Evolutionary conservation across 2,888 invertebrate genomes (phyloP), one percentile per base, ranked within the genome.

Genomic region (Hartigia nigra): DNA sequence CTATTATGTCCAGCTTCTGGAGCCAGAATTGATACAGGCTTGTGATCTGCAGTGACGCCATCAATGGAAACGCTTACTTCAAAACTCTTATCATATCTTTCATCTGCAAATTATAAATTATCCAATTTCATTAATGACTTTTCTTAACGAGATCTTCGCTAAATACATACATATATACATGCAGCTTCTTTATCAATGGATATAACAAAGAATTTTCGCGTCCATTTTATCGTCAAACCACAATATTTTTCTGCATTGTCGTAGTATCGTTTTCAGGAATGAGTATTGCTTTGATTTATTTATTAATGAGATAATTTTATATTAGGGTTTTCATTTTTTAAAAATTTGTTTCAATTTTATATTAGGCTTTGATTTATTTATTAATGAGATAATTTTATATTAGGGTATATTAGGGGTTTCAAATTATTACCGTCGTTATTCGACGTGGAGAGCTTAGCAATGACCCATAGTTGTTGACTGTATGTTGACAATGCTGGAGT

Each of bases 381-480:
- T 23, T 55, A 55, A 23, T 55, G 9, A 55, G 55, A 55, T 55
- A 55, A 23, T 55, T 23, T 55, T 55, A 9, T 23, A 55, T 23
- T 2, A 9, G 23, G 55, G 23, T 55, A n/a, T n/a, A n/a, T n/a
- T n/a, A n/a, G n/a, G n/a, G n/a, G n/a, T n/a, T n/a, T 55, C 9
- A 55, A 55, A 55, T 55, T 55, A 83, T 87, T 92, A 97, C 97
- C 97, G 88, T 97, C 97, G 84, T 94, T 95, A 92, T 97, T 97
- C 86, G 95, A 95, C 5, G 97, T 97, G 69, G 95, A 93, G 87
- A 98, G 93, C 90, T 96, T 96, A 1, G 97, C 97, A 82, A 97
- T 95, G 0, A 99, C 93, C 98, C 99, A 99, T 80, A 99, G 92
- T 89, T 99, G 98, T 90, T 98, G 98, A 78, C 96, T 96, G 86